Conservation (phyloP, 1,140 invertebrate species). For the Varroa destructor region DNA sequence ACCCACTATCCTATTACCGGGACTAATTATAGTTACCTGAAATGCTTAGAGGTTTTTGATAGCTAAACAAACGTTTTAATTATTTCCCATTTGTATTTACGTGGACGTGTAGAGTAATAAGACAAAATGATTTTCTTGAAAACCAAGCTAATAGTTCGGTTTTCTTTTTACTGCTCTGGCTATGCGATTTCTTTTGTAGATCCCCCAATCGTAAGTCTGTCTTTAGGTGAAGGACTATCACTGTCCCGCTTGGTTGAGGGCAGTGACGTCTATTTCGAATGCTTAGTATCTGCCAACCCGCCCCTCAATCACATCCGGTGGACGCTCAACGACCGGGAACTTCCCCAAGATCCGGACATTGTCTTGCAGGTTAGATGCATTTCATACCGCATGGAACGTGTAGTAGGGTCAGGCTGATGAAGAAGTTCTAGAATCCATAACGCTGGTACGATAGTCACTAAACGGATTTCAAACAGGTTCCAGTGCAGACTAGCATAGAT, state of each 20-base stretch:
- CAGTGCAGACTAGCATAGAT: no score
- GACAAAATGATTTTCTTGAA: no score
- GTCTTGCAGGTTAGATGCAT: slow-evolving; percentile 1
- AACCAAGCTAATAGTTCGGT: no score
- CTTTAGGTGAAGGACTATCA: neutral
- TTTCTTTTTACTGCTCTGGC: no score
- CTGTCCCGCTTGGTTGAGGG: neutral
- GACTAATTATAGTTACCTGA: no score
- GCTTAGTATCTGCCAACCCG: slow-evolving; percentile 10
- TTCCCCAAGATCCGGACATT: slow-evolving; percentile 13
- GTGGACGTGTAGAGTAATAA: no score
- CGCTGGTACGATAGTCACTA: neutral
- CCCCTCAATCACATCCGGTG: slow-evolving; percentile 20
- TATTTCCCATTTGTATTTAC: no score
- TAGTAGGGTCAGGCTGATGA: neutral
- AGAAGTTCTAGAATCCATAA: neutral
- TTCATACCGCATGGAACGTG: neutral
- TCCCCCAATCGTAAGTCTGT: slow-evolving; percentile 4
- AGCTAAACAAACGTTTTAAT: no score
- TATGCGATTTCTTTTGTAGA: neutral
- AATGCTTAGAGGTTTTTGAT: no score
- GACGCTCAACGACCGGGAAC: slow-evolving; percentile 26
- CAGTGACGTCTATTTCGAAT: slow-evolving; percentile 20
- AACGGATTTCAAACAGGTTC: neutral
- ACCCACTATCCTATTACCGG: no score